phyloP scores from a whole-genome alignment of 2,113 vertebrate species.

The Lipotes vexillifer region DNA sequence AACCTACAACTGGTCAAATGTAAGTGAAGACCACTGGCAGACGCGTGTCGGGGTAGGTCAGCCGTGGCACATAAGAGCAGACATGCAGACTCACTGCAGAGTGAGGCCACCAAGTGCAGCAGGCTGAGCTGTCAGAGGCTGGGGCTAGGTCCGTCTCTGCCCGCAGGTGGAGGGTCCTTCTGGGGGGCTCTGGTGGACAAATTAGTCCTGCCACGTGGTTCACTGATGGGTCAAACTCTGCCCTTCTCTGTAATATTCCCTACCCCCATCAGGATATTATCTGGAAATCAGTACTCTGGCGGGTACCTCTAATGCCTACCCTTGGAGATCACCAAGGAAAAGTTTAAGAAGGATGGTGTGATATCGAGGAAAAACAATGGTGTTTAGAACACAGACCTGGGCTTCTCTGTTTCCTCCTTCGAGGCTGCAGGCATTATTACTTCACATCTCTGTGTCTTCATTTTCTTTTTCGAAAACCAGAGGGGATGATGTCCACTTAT shows the following conservation, averaged over 20 bases:
- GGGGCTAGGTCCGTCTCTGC: neutral
- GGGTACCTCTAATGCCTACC: neutral
- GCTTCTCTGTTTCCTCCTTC: neutral
- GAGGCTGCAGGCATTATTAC: neutral
- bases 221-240: neutral
- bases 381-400: neutral
- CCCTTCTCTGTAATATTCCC: neutral
- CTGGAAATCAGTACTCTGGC: neutral
- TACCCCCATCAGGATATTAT: neutral
- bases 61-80: neutral
- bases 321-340: too few relatives aligned
- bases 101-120: neutral
- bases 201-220: neutral
- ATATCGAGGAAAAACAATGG: neutral
- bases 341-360: neutral
- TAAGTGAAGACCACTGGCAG: neutral
- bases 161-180: neutral
- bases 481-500: neutral
- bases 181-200: neutral
- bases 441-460: neutral
- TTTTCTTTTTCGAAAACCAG: neutral
- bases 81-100: rapidly evolving
- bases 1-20: neutral
- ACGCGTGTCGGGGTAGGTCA: too few relatives aligned
- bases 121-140: neutral